These are phyloP conservation scores for Thecophora atra DNA, from an alignment of 2,888 invertebrate species.

Conservation along the genomic window DNA sequence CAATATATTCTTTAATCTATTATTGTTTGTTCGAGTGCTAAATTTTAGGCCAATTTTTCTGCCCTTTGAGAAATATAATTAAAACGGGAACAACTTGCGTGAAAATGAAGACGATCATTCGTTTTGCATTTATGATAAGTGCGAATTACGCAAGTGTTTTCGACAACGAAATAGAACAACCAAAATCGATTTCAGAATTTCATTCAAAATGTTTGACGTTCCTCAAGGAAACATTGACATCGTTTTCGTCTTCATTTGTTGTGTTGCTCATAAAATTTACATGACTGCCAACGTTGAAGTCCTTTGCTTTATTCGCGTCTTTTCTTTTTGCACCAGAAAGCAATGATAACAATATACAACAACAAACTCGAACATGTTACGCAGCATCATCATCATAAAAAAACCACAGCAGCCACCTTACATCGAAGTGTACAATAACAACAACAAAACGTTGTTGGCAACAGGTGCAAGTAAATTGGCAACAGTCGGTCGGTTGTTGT, in stretches of 20 bases:
- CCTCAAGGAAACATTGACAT: background rate
- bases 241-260: too few relatives aligned
- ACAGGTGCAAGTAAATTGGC: conserved; percentile 42
- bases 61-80: too few relatives aligned
- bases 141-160: conserved; percentile 10
- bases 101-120: background rate
- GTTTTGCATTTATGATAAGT: background rate
- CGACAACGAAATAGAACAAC: background rate
- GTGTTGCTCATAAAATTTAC: conserved; percentile 43
- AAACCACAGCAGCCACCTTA: background rate
- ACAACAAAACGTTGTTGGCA: conserved; percentile 45
- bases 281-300: conserved; percentile 41
- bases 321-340: conserved; percentile 34
- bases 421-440: background rate
- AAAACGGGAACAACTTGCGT: background rate
- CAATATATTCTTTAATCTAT: too few relatives aligned
- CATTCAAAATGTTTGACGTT: background rate
- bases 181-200: too few relatives aligned
- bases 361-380: too few relatives aligned
- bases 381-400: conserved; percentile 9
- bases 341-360: conserved; percentile 41
- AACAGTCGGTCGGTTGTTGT: conserved; percentile 17
- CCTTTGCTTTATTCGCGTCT: background rate
- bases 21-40: too few relatives aligned
- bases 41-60: too few relatives aligned